Base-by-base conservation (phyloP, 2,888 invertebrate species). In the Drosophila greeni region DNA sequence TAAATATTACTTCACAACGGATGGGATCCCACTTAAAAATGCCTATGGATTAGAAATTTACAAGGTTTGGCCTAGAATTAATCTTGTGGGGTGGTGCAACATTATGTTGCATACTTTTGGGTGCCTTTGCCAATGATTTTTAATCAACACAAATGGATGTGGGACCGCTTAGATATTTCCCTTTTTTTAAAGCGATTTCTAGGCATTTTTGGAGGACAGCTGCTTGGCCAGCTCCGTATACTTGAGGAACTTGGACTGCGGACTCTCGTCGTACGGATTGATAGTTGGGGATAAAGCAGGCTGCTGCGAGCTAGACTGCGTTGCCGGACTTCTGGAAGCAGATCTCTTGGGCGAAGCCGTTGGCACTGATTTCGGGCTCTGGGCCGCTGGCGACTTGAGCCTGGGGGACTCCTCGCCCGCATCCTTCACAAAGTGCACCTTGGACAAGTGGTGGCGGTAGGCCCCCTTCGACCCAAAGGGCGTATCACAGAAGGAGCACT, bases 201-300 rank as follows among this genome's bases (percentile, higher is more conserved):
- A 96, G 92, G 95, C 95, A 91, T 97, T 97, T 91, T 97, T 97
- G 91, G 97, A 97, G 88, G 97, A 97, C 89, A 98, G 91, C 91
- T 98, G 98, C 90, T 98, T 98, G 86, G 98, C 98, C 90, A 98
- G 93, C 91, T 98, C 97, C 88, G 97, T 97, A 91, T 98, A 98
- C 91, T 98, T 98, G 83, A 97, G 94, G 92, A 98, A 98, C 91
- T 98, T 98, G 84, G 98, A 97, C 90, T 97, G 97, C 51, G 97
- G 96, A 88, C 95, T 96, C 90, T 97, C 97, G 86, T 96, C 96
- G 87, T 93, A 94, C 33, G 92, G 89, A 88, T 91, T 88, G 58
- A 90, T 90, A 68, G 92, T 91, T 75, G 72, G 87, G 86, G 82
- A 79, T 1, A 86, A 76, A 31, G 79, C 81, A 0, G 57, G 56